Base-by-base conservation (phyloP, 2,113 vertebrate species). In the Rhinoderma darwinii region DNA sequence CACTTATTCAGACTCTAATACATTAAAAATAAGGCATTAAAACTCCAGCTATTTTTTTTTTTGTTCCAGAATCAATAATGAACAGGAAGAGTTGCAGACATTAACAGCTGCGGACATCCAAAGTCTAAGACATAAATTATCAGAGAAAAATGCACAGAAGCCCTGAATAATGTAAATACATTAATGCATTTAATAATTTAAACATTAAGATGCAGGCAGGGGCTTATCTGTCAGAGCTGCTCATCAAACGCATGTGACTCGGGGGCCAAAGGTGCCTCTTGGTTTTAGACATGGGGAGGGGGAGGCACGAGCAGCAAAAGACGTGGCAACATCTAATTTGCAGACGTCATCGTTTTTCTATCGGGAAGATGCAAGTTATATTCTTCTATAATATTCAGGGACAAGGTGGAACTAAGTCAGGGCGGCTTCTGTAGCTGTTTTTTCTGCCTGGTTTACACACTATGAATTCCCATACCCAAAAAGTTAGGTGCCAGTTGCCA, bases 121-220 rank as follows among this genome's bases (percentile, higher is more conserved):
- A 96, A 96, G 96, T 96, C 94, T 94, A 95, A 96, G 96, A 98
- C 96, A 98, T 99, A 97, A 98, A 99, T 98, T 99, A 98, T 98
- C 95, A 96, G 95, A 96, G 96, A 97, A 97, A 99, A 99, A 98
- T 96, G 95, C 95, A 95, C 97, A 96, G 98, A 98, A 97, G 97
- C 95, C 97, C 97, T 96, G 96, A 99, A 98, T 96, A 99, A 99
- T 98, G 96, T 99, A 97, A 98, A 99, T 98, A 98, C 97, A 99
- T 98, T 98, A 98, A 97, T 98, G 97, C 97, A 97, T 97, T 98
- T 99, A 98, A 98, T 98, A 99, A 99, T 97, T 97, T 97, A 98
- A 97, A 96, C 97, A 97, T 97, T 98, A 97, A 95, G 95, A 93
- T 94, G 18, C 93, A 94, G 93, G 94, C 93, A 95, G 95, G 94